Evolutionary conservation across 2,797 vertebrate species (phyloP), one percentile per base, ranked within the genome.

Genomic region (Phaenicophaeus curvirostris): DNA sequence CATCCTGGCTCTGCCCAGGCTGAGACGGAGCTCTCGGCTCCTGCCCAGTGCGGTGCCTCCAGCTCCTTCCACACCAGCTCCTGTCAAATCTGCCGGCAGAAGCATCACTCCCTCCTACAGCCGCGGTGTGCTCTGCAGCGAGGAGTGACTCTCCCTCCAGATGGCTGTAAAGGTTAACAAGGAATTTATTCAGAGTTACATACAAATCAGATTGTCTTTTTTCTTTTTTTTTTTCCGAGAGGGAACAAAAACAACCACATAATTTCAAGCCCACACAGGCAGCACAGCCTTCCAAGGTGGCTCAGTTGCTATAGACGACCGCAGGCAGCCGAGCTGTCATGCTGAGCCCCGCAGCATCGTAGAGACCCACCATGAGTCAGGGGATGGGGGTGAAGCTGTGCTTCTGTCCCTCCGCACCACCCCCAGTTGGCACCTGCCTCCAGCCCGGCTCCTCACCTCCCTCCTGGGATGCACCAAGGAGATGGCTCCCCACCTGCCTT

Each of bases 141-240:
- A 93, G 87, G 93, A 97, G 94, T 61, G 72, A 79, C 66, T 96
- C 87, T 96, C 81, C 51, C 87, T 93, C 48, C 20, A 97, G 96
- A 97, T 95, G 96, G 94, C 81, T 97, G 69, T 94, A 96, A 98
- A 98, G 97, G 97, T 97, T 97, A 98, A 97, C 90, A 63, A 96
- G 89, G 89, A 97, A 96, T 97, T 97, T 95, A 97, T 97, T 97
- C 85, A 53, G 87, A 95, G 92, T 87, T 96, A 90, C 81, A 73
- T 35, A 94, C 87, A 95, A 96, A 95, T 96, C 94, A 96, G 89
- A 94, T 95, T 96, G 95, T 90, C 65, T 94, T 81, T 68, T 86
- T 54, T 81, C 84, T 17, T 54, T 16, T 16, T 81, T 68, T 86
- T 58, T 81, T 80, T 19, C 30, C 0, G 2, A 50, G 44, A 87